Evolutionary conservation across 2,888 invertebrate species (phyloP).

Genomic region (Eupithecia vulgata): DNA sequence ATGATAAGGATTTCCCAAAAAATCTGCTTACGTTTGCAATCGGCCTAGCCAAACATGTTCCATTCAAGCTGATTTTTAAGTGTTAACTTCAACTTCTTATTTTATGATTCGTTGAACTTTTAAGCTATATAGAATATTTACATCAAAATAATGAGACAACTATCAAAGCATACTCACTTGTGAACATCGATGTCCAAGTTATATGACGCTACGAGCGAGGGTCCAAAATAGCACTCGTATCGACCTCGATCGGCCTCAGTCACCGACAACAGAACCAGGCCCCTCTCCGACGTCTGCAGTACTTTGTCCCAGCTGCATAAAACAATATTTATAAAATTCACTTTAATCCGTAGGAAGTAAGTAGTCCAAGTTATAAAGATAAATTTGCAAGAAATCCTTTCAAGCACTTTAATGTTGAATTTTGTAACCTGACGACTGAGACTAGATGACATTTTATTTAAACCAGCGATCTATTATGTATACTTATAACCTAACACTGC

Average conservation of each 20-base stretch:
- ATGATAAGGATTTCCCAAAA: too few relatives aligned
- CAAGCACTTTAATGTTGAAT: not conserved
- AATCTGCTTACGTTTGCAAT: too few relatives aligned
- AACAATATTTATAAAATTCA: not conserved
- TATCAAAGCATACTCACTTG: slow-evolving; percentile 58
- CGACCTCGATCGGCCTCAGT: slow-evolving; percentile 84
- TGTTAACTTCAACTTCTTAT: not conserved
- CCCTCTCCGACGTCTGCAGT: slow-evolving; percentile 84
- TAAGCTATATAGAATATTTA: not conserved
- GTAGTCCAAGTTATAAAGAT: not conserved
- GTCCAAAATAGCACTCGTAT: slow-evolving; percentile 85
- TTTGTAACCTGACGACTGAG: not conserved
- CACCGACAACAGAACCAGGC: slow-evolving; percentile 84
- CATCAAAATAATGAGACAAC: not conserved
- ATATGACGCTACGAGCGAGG: slow-evolving; percentile 82
- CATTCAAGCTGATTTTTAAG: not conserved
- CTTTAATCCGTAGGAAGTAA: not conserved
- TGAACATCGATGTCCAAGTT: slow-evolving; percentile 85
- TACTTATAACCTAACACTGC: too few relatives aligned
- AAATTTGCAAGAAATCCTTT: not conserved
- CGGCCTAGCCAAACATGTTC: too few relatives aligned
- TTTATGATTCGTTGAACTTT: too few relatives aligned
- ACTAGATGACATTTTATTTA: not conserved
- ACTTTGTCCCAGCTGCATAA: slow-evolving; percentile 82
- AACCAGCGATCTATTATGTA: too few relatives aligned